Percentiles rank a stretch among this genome's conserved stretches.
Evolutionary conservation across 30 jellyfish, hydroid and myxozoan species (phyloP).

Genomic region (Hydra vulgaris): DNA sequence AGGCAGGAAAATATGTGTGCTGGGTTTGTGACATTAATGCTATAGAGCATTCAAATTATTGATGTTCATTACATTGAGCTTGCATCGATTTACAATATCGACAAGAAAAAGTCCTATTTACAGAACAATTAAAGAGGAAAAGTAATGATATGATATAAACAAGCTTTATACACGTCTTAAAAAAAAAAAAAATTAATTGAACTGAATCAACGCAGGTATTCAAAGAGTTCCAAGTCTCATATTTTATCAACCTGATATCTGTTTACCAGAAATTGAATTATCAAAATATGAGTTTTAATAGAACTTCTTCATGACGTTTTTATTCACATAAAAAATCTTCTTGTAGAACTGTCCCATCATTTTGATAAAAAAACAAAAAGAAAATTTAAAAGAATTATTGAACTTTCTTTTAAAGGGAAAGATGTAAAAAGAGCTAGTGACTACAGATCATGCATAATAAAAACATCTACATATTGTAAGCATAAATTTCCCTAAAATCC

Average conservation of each 20-base stretch:
- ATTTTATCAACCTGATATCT: neutral
- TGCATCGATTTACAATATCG: neutral
- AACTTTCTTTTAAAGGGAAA: neutral
- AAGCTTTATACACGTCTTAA: neutral
- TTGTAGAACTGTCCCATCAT: neutral
- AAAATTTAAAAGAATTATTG: neutral
- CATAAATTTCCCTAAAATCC: neutral
- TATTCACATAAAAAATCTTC: conserved; percentile 7
- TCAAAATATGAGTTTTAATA: neutral
- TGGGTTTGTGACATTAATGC: neutral
- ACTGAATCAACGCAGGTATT: neutral
- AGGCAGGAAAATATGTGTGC: conserved; percentile 10
- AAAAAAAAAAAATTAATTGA: neutral
- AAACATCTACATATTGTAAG: neutral
- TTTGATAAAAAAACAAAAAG: neutral
- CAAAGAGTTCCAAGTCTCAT: neutral
- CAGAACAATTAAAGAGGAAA: neutral
- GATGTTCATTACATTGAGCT: neutral
- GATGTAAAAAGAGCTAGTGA: neutral
- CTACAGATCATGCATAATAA: no score
- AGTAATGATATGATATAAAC: neutral
- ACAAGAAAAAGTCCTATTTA: neutral
- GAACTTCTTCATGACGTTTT: neutral
- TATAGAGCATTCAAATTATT: neutral
- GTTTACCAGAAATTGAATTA: no score